These are phyloP conservation scores for Amaurobius ferox DNA, from an alignment of 2,888 invertebrate species.

Conservation along the genomic window DNA sequence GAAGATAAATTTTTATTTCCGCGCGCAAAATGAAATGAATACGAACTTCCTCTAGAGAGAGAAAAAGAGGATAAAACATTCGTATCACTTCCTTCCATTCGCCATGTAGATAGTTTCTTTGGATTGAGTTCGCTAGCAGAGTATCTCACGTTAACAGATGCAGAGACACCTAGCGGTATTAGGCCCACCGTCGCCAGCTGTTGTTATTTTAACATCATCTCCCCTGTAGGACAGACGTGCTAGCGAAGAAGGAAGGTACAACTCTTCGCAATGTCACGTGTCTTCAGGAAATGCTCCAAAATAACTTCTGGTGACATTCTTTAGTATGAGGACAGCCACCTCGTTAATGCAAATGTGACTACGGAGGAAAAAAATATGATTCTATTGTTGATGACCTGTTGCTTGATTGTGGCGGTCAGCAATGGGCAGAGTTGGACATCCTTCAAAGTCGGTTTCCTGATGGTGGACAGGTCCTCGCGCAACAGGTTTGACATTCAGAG, in stretches of 20 bases:
- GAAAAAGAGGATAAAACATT: too few relatives aligned
- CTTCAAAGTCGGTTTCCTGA: slow-evolving; percentile 72
- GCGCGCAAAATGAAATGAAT: too few relatives aligned
- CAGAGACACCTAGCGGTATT: slow-evolving; percentile 61
- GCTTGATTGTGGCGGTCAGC: neutral
- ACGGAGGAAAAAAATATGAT: neutral
- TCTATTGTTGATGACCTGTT: slow-evolving; percentile 3
- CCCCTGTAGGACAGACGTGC: slow-evolving; percentile 25
- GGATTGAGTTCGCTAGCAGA: neutral
- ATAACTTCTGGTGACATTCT: slow-evolving; percentile 62
- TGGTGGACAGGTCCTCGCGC: slow-evolving; percentile 66
- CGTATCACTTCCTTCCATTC: neutral
- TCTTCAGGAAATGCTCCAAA: slow-evolving; percentile 35
- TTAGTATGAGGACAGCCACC: slow-evolving; percentile 52
- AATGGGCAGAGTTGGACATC: neutral
- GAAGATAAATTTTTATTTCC: too few relatives aligned
- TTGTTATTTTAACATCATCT: slow-evolving; percentile 63
- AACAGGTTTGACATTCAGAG: slow-evolving; percentile 73
- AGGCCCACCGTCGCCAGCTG: slow-evolving; percentile 30
- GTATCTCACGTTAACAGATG: neutral
- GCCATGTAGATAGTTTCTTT: neutral
- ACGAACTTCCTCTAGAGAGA: too few relatives aligned
- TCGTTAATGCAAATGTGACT: slow-evolving; percentile 30
- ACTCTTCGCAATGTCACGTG: slow-evolving; percentile 21
- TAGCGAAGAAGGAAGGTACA: neutral